Conservation (phyloP, 2,113 vertebrate genomes). For the Antigone vipio region DNA sequence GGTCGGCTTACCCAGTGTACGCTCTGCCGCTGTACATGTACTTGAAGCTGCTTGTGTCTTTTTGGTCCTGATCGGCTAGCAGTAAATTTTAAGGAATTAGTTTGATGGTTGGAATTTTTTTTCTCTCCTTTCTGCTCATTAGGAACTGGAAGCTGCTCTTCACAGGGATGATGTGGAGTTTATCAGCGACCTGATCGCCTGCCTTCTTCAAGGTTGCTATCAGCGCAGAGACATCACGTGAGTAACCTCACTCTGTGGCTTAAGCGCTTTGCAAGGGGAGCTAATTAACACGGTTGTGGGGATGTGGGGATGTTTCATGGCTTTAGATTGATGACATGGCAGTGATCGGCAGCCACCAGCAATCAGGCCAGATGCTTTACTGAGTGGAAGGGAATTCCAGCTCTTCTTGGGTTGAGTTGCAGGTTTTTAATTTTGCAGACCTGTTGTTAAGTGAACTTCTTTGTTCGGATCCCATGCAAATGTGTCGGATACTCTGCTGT, state of each 20-base stretch:
- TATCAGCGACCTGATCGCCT: conserved; percentile 90
- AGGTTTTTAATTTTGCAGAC: not conserved
- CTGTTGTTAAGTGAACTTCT: not conserved
- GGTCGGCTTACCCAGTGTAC: not conserved
- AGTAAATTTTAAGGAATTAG: not conserved
- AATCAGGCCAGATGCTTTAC: not conserved
- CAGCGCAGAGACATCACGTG: conserved; percentile 97
- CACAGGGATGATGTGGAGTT: conserved; percentile 90
- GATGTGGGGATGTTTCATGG: not conserved
- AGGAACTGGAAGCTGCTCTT: conserved; percentile 96
- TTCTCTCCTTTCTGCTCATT: not conserved
- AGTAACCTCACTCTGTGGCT: conserved; percentile 66
- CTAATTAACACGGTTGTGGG: not conserved
- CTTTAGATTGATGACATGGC: conserved; percentile 36
- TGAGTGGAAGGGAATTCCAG: conserved; percentile 1
- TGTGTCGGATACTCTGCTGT: not conserved
- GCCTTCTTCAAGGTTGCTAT: conserved; percentile 95
- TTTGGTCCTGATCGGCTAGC: not conserved
- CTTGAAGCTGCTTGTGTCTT: not conserved
- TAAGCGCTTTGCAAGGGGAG: not conserved
- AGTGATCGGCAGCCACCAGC: not conserved
- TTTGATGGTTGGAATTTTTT: not conserved
- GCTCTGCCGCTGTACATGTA: not conserved
- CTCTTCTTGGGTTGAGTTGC: not conserved
- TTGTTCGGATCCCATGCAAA: not conserved